phyloP scores from a whole-genome alignment of 2,888 invertebrate species.

The Helleia helle region DNA sequence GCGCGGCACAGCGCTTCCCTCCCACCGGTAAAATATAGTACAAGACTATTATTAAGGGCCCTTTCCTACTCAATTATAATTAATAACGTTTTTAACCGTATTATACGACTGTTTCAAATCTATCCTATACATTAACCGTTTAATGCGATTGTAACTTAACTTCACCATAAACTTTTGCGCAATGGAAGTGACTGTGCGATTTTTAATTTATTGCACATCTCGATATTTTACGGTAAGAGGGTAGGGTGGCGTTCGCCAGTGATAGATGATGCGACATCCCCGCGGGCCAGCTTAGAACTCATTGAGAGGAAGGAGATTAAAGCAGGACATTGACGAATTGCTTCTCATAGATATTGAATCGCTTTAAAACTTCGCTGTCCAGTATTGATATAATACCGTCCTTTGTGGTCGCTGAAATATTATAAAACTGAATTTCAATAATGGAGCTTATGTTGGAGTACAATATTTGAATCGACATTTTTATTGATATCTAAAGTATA shows the following conservation, averaged over 20 bases:
- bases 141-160: too few species aligned
- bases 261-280: slow-evolving; percentile 63
- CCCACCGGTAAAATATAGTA: too few species aligned
- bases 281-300: slow-evolving; percentile 55
- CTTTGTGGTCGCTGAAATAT: neutral
- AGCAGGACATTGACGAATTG: slow-evolving; percentile 66
- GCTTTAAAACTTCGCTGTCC: slow-evolving; percentile 47
- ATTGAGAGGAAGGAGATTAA: slow-evolving; percentile 62
- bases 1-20: too few species aligned
- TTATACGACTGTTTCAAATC: too few species aligned
- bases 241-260: slow-evolving; percentile 36
- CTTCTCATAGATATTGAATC: slow-evolving; percentile 59
- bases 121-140: too few species aligned
- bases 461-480: neutral
- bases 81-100: too few species aligned
- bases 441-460: neutral
- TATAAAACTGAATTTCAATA: slow-evolving; percentile 3
- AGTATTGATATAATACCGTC: slow-evolving; percentile 6
- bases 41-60: too few species aligned
- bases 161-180: too few species aligned
- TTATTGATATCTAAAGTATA: too few species aligned
- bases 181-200: too few species aligned
- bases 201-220: slow-evolving; percentile 12
- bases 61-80: too few species aligned
- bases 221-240: slow-evolving; percentile 19